A percentile compares a stretch with the other conserved stretches of the same genome.
Conservation (phyloP, 1,140 invertebrate genomes). For the Chymomyza costata region DNA sequence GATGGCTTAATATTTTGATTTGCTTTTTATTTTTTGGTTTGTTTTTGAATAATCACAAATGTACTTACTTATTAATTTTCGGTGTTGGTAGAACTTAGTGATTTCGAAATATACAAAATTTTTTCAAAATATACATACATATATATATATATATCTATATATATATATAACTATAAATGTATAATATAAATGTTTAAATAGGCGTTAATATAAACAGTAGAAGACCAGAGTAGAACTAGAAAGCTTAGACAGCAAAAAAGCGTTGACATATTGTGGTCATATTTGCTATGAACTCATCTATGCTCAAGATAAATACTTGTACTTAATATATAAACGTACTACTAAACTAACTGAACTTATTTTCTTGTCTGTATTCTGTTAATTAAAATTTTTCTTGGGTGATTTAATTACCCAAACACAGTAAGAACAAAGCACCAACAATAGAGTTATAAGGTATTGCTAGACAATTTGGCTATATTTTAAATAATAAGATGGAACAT, state of each 20-base stretch:
- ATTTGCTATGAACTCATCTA: no score
- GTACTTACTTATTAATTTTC: constrained; percentile 57
- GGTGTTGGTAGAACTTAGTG: constrained; percentile 68
- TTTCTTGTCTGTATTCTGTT: constrained; percentile 34
- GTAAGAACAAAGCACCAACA: constrained; percentile 75
- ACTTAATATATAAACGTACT: constrained; percentile 26
- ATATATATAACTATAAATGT: no score
- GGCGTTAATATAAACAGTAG: no score
- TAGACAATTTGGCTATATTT: constrained; percentile 2
- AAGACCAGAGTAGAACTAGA: no score
- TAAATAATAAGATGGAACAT: constrained; percentile 12
- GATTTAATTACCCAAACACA: constrained; percentile 66
- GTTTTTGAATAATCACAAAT: constrained; percentile 62
- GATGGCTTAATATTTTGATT: not conserved
- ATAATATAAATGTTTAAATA: no score
- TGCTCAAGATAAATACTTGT: constrained; percentile 27
- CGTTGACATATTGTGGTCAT: no score
- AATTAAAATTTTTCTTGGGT: constrained; percentile 38
- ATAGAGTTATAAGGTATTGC: constrained; percentile 55
- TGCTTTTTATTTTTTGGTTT: not conserved
- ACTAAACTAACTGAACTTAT: constrained; percentile 21
- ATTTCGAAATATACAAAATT: constrained; percentile 28
- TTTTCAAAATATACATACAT: not conserved
- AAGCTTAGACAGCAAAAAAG: no score
- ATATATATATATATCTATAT: no score